Percentiles rank a stretch among this genome's conserved stretches.
These are phyloP conservation scores for Lithophane socia DNA, from an alignment of 2,888 invertebrate genomes.

Conservation along the genomic window DNA sequence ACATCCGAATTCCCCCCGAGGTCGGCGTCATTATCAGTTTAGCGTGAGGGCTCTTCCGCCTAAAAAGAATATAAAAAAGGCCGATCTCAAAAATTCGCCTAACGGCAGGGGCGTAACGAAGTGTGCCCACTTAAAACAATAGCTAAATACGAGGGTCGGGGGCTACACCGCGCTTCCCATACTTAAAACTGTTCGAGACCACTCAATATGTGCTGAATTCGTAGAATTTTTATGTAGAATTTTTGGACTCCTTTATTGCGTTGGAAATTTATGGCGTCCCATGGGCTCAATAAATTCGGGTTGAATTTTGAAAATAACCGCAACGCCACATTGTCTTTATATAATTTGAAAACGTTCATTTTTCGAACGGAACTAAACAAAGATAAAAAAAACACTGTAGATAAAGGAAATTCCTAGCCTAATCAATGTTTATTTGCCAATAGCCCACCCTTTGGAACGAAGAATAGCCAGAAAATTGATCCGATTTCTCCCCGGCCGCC, in stretches of 20 bases:
- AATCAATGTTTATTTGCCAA: conserved; percentile 78
- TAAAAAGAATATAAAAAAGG: conserved; percentile 81
- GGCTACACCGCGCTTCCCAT: conserved; percentile 80
- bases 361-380: not conserved
- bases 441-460: conserved; percentile 76
- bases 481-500: conserved; percentile 86
- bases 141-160: conserved; percentile 88
- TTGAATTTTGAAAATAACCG: conserved; percentile 79
- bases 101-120: conserved; percentile 88
- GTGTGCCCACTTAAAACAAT: conserved; percentile 90
- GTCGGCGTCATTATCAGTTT: conserved; percentile 88
- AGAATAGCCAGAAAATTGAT: conserved; percentile 87
- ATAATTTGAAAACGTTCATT: conserved; percentile 34
- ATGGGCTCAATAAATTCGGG: conserved; percentile 79
- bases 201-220: conserved; percentile 89
- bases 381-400: conserved; percentile 9
- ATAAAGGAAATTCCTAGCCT: conserved; percentile 63
- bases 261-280: conserved; percentile 84
- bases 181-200: conserved; percentile 83
- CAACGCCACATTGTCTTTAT: conserved; percentile 54
- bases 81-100: conserved; percentile 83
- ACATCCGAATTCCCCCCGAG: conserved; percentile 74
- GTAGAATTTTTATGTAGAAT: conserved; percentile 84
- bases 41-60: conserved; percentile 82
- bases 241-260: conserved; percentile 84